Evolutionary conservation across 2,888 invertebrate species (phyloP).

Genomic region (Onchidella celtica): DNA sequence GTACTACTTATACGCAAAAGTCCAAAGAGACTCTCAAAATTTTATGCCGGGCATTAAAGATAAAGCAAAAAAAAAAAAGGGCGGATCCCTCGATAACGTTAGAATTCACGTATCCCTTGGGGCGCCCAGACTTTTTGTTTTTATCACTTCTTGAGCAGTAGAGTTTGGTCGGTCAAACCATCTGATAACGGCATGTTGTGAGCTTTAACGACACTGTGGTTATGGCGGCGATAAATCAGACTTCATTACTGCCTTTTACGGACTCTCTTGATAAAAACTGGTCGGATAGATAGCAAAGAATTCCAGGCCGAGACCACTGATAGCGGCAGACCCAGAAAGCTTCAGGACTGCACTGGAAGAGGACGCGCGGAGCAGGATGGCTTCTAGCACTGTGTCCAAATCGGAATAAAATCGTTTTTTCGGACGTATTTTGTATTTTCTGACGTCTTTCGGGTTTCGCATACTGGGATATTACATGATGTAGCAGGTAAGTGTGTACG

Average conservation of each 20-base stretch:
- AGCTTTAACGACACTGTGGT: constrained; percentile 30
- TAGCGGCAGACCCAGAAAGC: constrained; percentile 8
- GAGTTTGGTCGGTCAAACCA: constrained; percentile 15
- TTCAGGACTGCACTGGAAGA: background rate
- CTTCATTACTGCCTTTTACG: constrained; percentile 43
- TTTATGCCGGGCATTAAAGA: too few species aligned
- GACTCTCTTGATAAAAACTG: constrained; percentile 40
- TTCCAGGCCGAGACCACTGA: constrained; percentile 38
- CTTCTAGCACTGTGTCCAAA: too few species aligned
- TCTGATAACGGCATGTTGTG: constrained; percentile 39
- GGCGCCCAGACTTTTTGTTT: constrained; percentile 14
- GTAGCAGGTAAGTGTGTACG: background rate
- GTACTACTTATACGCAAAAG: too few species aligned
- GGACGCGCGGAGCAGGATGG: background rate
- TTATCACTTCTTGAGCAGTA: constrained; percentile 41
- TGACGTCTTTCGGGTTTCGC: background rate
- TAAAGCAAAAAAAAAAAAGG: constrained; percentile 36
- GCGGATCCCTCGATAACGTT: constrained; percentile 31
- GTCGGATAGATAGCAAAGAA: constrained; percentile 40
- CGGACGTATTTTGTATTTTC: background rate
- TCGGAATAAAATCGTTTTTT: background rate
- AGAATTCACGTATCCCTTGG: background rate
- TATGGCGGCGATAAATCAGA: constrained; percentile 49
- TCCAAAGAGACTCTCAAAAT: too few species aligned
- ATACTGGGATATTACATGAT: background rate